Evolutionary conservation across 2,888 invertebrate genomes (phyloP).

Genomic region (Merodon equestris): DNA sequence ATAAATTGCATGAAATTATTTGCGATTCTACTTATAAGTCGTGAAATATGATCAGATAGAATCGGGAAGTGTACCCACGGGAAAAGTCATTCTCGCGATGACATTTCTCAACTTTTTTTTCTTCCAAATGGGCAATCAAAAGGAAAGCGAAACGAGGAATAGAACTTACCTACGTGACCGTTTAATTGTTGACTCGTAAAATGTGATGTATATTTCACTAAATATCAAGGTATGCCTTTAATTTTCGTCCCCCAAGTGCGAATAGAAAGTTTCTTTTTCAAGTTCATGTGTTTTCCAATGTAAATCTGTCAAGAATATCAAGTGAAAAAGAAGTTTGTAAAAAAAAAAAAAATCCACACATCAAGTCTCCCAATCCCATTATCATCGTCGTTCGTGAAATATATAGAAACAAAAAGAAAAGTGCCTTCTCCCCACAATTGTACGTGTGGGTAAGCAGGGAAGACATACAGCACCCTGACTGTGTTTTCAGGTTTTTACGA

Average conservation of each 20-base stretch:
- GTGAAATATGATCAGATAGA: constrained; percentile 1
- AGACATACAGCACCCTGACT: constrained; percentile 51
- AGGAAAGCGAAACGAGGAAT: constrained; percentile 46
- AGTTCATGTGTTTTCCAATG: background rate
- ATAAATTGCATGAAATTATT: too few species aligned
- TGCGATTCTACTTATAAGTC: too few species aligned
- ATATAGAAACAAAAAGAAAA: constrained; percentile 54
- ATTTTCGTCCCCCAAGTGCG: constrained; percentile 9
- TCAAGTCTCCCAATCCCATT: constrained; percentile 23
- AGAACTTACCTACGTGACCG: constrained; percentile 69
- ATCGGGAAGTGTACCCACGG: constrained; percentile 6
- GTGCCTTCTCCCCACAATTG: constrained; percentile 22
- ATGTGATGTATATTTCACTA: constrained; percentile 72
- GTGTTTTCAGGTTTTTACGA: constrained; percentile 61
- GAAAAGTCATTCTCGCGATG: constrained; percentile 38
- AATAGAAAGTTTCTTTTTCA: background rate
- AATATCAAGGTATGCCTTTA: constrained; percentile 70
- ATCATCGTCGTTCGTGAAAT: constrained; percentile 49
- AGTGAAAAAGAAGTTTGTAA: constrained; percentile 9
- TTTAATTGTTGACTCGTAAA: constrained; percentile 71
- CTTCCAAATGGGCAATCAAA: constrained; percentile 46
- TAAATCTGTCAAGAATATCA: background rate
- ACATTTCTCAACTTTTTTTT: constrained; percentile 34
- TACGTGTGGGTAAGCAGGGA: constrained; percentile 43
- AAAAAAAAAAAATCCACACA: constrained; percentile 20